Evolutionary conservation across 2,888 invertebrate species (phyloP), one percentile per base, ranked within the genome.

Genomic region (Drosophila paramelanica): DNA sequence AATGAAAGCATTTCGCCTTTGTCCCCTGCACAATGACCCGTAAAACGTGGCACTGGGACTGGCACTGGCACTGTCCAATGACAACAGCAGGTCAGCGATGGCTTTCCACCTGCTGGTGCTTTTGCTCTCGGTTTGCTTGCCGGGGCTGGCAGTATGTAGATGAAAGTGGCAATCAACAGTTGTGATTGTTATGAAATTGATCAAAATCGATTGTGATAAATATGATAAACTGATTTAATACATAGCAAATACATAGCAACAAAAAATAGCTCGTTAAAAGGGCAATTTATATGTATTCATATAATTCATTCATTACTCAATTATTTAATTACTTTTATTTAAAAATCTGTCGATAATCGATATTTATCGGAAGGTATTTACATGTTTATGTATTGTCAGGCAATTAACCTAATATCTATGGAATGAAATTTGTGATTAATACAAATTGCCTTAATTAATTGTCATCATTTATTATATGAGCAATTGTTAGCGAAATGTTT

Each of bases 1-100:
- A 69, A 77, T 76, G 77, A 67, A 66, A 68, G 66, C 70, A 67
- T 41, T 57, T 49, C 41, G 60, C 62, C 52, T 58, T 59, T 66
- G 62, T 68, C 57, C 64, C 20, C 10, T 41, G 51, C 60, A 62
- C 76, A 70, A 75, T 64, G 67, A 56, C 61, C 74, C 59, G 73
- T 59, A 59, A 58, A 61, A 51, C 27, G 20, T 49, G 43, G 42
- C 50, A 33, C 36, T 43, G 31, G 31, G 10, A 10, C 31, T 31
- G 31, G 31, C 31, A 31, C 31, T 31, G 31, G 38, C 50, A 46
- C 36, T 43, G 52, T 33, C 47, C 42, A 52, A 41, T 56, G 59
- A 43, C 53, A 60, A 60, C 53, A 62, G 33, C 59, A 67, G 60
- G 49, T 67, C 51, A 56, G 42, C 43, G 49, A 38, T 42, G 53